phyloP scores from a whole-genome alignment of 2,797 vertebrate genomes.

The Alcedo quadribrachys region DNA sequence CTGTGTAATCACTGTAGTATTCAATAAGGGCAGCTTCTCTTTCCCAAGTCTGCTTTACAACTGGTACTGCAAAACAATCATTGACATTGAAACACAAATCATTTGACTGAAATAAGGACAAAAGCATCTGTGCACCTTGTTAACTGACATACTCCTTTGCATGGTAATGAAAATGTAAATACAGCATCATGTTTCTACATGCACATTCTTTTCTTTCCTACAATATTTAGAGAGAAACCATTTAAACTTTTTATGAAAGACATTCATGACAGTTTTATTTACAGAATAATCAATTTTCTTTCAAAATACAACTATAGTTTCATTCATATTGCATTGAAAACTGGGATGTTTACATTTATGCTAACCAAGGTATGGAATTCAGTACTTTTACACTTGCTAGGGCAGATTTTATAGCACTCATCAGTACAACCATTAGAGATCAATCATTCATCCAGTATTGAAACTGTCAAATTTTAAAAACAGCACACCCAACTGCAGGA shows the following conservation, averaged over 20 bases:
- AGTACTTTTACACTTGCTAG: neutral
- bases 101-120: neutral
- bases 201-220: neutral
- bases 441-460: neutral
- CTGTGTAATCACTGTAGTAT: slow-evolving; percentile 93
- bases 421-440: neutral
- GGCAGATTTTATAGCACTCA: neutral
- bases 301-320: neutral
- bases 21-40: slow-evolving; percentile 85
- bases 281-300: neutral
- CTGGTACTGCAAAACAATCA: slow-evolving; percentile 84
- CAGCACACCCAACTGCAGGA: neutral
- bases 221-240: neutral
- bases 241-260: neutral
- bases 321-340: neutral
- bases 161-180: neutral
- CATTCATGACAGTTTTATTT: neutral
- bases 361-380: neutral
- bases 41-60: slow-evolving; percentile 97
- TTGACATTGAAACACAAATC: neutral
- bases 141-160: neutral
- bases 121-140: neutral
- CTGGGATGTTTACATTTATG: neutral
- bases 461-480: neutral
- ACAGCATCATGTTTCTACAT: neutral